These are phyloP conservation scores for Stegana nigrithorax DNA, from an alignment of 2,888 invertebrate species.

Conservation along the genomic window DNA sequence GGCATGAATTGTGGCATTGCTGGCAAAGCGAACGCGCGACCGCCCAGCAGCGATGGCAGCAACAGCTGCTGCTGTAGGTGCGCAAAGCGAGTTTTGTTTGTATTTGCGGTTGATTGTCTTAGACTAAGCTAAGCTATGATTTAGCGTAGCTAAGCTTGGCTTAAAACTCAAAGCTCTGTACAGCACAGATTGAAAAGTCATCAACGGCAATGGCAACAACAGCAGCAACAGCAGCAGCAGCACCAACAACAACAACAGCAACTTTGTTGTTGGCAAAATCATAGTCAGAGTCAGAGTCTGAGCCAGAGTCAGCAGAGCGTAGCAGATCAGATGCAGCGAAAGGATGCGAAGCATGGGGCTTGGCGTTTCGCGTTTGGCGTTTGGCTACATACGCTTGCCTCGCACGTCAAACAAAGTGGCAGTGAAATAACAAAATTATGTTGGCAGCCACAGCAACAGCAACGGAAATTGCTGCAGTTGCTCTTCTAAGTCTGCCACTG, in stretches of 20 bases:
- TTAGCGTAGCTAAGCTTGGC: constrained; percentile 27
- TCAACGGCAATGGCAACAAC: constrained; percentile 26
- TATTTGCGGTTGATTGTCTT: constrained; percentile 2
- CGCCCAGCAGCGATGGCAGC: constrained; percentile 2
- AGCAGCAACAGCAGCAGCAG: neutral
- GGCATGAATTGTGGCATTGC: no score
- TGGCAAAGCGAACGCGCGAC: neutral
- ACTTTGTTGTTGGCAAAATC: no score
- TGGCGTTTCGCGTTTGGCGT: no score
- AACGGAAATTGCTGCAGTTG: neutral
- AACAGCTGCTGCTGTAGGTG: constrained; percentile 28
- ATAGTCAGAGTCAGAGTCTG: no score
- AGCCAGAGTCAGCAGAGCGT: no score
- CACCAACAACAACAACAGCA: neutral
- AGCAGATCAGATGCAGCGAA: no score
- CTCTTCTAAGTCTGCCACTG: neutral
- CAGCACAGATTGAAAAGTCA: constrained; percentile 58
- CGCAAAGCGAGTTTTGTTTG: neutral
- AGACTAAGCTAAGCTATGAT: constrained; percentile 24
- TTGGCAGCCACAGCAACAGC: constrained; percentile 56
- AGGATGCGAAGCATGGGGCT: no score
- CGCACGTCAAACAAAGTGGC: constrained; percentile 60
- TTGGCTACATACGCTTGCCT: no score
- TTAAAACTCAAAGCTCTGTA: neutral
- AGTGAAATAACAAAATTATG: constrained; percentile 61